Evolutionary conservation across 2,888 invertebrate genomes (phyloP), one percentile per base, ranked within the genome.

Genomic region (Spodoptera picta): DNA sequence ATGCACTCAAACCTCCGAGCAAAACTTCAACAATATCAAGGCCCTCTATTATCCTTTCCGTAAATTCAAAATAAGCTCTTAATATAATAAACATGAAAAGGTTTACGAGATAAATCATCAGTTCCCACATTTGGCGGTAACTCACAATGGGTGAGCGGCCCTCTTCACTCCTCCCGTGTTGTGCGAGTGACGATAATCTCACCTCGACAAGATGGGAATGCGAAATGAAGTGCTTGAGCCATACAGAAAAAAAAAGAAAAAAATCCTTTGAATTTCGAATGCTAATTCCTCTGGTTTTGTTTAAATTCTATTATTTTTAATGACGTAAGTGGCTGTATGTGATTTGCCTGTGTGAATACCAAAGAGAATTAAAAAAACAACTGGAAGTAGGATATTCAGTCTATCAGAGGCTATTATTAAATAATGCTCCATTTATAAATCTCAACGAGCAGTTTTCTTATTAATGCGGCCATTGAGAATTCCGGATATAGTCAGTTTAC

Each of bases 131-230:
- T 84, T 79, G 82, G 79, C 83, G 81, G 81, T 66, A 69, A 75
- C 61, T 76, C 70, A 84, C 79, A 84, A 86, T 76, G 66, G 79
- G 36, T 55, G 70, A 48, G 84, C 79, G 78, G 63, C 73, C 74
- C 80, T 78, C 77, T 78, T 70, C 76, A 76, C 81, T 81, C 69
- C 75, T 65, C 61, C 65, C 68, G 87, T 88, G 87, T 88, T 85
- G 77, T 84, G 62, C 77, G 81, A 83, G 92, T 87, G 92, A 89
- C 87, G 84, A 91, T 84, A 90, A 87, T 91, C 90, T 87, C 92
- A 89, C 92, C 90, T 87, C 77, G 73, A 74, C 73, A 74, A 80
- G 69, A 73, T 66, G 67, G 61, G 79, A 80, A 82, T 78, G 63
- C 73, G 57, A 66, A 79, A 78, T 74, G 74, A 79, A 79, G 73